Evolutionary conservation across 2,888 invertebrate species (phyloP), one percentile per base, ranked within the genome.

Genomic region (Nasonovia ribisnigri): DNA sequence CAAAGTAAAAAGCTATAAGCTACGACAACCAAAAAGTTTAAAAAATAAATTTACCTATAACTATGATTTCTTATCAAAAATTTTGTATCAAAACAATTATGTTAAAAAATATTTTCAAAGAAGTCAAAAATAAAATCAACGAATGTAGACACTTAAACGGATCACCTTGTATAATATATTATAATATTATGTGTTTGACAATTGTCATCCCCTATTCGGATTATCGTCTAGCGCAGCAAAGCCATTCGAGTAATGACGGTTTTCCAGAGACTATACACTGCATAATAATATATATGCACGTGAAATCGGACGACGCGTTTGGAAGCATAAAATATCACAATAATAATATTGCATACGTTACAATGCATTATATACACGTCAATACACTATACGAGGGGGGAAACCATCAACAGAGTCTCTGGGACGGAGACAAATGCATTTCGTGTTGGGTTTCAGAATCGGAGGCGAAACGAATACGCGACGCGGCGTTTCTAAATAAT

Each of bases 291-390:
- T 54, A 54, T 54, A 43, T 46, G 46, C 46, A 46, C 26, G 29
- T 46, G 43, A 43, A 86, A 86, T 86, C 43, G 43, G 46, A 86
- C 29, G 86, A 77, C 36, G 77, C 36, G 20, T 77, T 77, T 77
- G 77, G 20, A 36, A 77, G 36, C 20, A 77, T 77, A 77, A 36
- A 77, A 77, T 36, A 77, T 77, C n/a, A 77, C 36, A n/a, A 77
- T 42, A 67, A 67, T 67, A 77, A 77, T 77, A 77, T 77, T 42
- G 77, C 77, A 77, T 77, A 77, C 36, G 77, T 77, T 77, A 77
- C 20, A 77, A 42, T 36, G 36, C 20, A 77, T 77, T 77, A 36
- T 36, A 8, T 42, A 36, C 77, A 77, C 77, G 36, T 77, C 77
- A 36, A 77, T 77, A 36, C 36, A 36, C 77, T 77, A 36, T 36